These are phyloP conservation scores for Mythimna pallens DNA, from an alignment of 2,888 invertebrate species.

Conservation along the genomic window DNA sequence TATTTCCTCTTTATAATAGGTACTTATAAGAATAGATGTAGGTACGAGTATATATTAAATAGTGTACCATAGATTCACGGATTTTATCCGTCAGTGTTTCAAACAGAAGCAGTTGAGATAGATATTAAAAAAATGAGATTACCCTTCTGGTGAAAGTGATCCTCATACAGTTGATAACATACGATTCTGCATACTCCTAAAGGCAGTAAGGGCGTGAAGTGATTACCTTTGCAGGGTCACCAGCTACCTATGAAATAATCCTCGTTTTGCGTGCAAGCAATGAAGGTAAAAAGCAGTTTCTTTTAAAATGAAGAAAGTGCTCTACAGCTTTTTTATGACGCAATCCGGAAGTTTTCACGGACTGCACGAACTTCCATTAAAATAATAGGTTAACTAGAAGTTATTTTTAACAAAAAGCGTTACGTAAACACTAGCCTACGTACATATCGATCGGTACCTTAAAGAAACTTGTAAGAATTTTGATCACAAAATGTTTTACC, in stretches of 20 bases:
- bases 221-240: conserved; percentile 5
- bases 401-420: conserved; percentile 23
- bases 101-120: no score
- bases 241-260: conserved; percentile 30
- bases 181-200: background rate
- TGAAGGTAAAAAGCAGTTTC: conserved; percentile 12
- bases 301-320: conserved; percentile 37
- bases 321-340: conserved; percentile 33
- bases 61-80: no score
- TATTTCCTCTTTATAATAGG: no score
- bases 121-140: no score
- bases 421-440: background rate
- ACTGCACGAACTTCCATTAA: conserved; percentile 44
- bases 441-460: background rate
- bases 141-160: no score
- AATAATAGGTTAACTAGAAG: conserved; percentile 35
- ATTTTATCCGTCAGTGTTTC: no score
- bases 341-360: conserved; percentile 42
- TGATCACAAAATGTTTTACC: background rate
- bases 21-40: no score
- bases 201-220: background rate
- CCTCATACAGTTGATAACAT: no score
- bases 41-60: no score
- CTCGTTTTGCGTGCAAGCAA: conserved; percentile 35
- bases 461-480: conserved; percentile 8